Evolutionary conservation across 2,888 invertebrate genomes (phyloP), one percentile per base, ranked within the genome.

Genomic region (Orthonevra nobilis): DNA sequence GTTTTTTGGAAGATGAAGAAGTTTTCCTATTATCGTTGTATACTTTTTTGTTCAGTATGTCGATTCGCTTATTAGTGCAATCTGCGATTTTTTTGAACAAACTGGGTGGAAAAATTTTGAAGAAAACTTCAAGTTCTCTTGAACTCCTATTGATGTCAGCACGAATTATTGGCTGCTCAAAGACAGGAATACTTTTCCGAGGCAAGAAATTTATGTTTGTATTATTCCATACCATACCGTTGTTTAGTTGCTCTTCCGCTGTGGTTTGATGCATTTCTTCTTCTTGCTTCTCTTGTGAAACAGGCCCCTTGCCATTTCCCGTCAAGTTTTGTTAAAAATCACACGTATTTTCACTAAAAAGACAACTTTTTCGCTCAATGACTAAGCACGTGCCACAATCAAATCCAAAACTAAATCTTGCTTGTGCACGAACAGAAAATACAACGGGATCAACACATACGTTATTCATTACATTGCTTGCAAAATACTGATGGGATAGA

Each of bases 1-100:
- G 10, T 50, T 50, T 50, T 50, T 50, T 12, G 2, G 19, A 7
- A 19, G 40, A 19, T n/a, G 40, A 40, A 40, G 44, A 36, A 36
- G 36, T 15, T 3, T 36, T 3, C 36, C 36, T 36, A 15, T 14
- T 36, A 15, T 7, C 15, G 15, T 38, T 15, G 32, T 6, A n/a
- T 32, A 9, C 14, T 32, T 32, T 32, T 12, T 4, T 32, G 32
- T 12, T 12, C 2, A 6, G 6, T 12, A 12, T 12, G 3, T 1
- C 1, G 5, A 32, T 32, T 32, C 32, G n/a, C n/a, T 4, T 9
- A 30, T n/a, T 30, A 10, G 30, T n/a, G 30, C 30, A 30, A 30
- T 30, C 30, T n/a, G 30, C n/a, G 30, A 30, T 30, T 30, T 30
- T 30, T 30, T n/a, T 28, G 15, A 30, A 28, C 4, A 46, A 14